phyloP scores from a whole-genome alignment of 2,797 vertebrate genomes.

The Lagorchestes hirsutus region DNA sequence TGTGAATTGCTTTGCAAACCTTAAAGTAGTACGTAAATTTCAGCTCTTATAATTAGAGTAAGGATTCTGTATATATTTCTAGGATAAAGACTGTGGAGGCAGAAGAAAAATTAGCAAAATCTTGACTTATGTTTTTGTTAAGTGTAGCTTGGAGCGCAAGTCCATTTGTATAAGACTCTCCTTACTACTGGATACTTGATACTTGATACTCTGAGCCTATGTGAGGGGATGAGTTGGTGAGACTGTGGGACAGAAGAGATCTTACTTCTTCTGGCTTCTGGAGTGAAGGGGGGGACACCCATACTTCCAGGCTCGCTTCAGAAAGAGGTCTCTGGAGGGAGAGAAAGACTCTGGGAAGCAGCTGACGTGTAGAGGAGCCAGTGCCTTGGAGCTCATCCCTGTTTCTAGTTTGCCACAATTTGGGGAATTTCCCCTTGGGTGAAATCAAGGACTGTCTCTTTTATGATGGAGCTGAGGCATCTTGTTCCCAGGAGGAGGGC shows the following conservation, averaged over 20 bases:
- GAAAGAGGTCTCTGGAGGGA: neutral
- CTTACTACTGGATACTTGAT: neutral
- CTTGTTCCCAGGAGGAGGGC: neutral
- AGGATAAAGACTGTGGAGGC: neutral
- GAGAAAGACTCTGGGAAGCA: neutral
- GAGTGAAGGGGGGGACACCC: neutral
- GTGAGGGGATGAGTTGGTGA: neutral
- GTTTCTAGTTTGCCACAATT: neutral
- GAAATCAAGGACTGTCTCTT: neutral
- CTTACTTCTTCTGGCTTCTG: neutral
- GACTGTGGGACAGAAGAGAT: neutral
- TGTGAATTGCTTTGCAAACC: neutral
- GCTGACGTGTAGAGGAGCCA: neutral
- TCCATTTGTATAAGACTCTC: neutral
- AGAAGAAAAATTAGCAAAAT: neutral
- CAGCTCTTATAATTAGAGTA: neutral
- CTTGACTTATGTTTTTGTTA: neutral
- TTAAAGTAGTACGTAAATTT: neutral
- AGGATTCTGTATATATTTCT: neutral
- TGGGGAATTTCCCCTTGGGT: neutral
- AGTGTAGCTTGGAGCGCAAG: neutral
- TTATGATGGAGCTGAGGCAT: neutral
- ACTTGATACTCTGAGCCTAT: neutral
- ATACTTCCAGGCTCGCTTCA: neutral
- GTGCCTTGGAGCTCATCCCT: neutral